Base-by-base conservation (phyloP, 2,888 invertebrate species). In the Notodonta dromedarius region DNA sequence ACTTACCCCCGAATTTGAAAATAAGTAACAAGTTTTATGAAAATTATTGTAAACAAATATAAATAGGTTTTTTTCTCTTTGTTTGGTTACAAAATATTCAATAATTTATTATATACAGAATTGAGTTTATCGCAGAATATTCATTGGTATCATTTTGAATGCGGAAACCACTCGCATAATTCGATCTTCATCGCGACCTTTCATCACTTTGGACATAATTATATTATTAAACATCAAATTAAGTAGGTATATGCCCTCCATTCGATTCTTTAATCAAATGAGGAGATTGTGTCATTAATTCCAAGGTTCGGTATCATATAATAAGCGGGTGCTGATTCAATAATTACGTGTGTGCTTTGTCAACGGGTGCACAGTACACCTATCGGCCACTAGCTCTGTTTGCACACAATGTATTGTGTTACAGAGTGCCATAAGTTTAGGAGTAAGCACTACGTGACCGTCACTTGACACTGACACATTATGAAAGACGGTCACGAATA, bases 391-490 rank as follows among this genome's bases (percentile, higher is more conserved):
- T 69, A 70, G 66, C 63, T 65, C 69, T 73, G 79, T 80, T 84
- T 82, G 82, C 82, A 79, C 79, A 86, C 81, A 84, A 79, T 82
- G 86, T 88, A 82, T 89, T 84, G 80, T 85, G 84, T 90, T 88
- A 82, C 88, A 79, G 79, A 84, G 80, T 82, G 83, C 84, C 85
- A 83, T 87, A 86, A 87, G 80, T 87, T 88, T 83, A 84, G 82
- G 82, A 84, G 86, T 88, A 89, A 91, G 89, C 89, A 87, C 80
- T 90, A 89, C 88, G 89, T 90, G 89, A 88, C 82, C 79, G 90
- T 82, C 81, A 91, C 84, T 76, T 84, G 90, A 91, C 90, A 88
- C 91, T 90, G 86, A 85, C 85, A 85, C 81, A 86, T 85, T 83
- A 79, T 74, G 74, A 75, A 77, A 74, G 77, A 73, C 70, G 66